Evolutionary conservation across 2,888 invertebrate genomes (phyloP).

Genomic region (Lepeophtheirus nordmannii): DNA sequence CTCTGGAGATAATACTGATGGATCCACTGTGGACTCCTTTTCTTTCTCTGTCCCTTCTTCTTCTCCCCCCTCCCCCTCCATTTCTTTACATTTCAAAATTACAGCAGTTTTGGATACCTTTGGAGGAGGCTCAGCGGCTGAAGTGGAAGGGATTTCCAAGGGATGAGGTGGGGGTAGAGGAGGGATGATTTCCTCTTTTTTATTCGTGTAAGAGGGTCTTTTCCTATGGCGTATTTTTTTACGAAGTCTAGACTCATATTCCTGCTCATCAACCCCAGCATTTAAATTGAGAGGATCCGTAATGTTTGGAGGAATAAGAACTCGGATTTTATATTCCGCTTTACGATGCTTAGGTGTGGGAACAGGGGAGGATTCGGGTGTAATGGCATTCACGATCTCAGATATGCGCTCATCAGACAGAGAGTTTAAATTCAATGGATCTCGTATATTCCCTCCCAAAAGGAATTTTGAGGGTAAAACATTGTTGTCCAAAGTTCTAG

Average conservation of each 20-base stretch:
- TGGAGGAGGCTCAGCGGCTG: neutral
- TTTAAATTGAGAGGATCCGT: slow-evolving; percentile 72
- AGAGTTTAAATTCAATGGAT: slow-evolving; percentile 83
- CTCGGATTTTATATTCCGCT: slow-evolving; percentile 52
- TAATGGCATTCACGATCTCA: slow-evolving; percentile 24
- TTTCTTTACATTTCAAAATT: slow-evolving; percentile 26
- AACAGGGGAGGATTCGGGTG: slow-evolving; percentile 73
- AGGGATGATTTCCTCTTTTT: too few species aligned
- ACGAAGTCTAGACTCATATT: slow-evolving; percentile 11
- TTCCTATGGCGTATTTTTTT: slow-evolving; percentile 20
- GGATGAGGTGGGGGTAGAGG: too few species aligned
- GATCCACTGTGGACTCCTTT: slow-evolving; percentile 18
- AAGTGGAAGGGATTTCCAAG: neutral
- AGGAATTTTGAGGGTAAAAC: slow-evolving; percentile 83
- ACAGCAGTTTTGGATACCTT: neutral
- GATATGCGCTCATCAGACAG: slow-evolving; percentile 42
- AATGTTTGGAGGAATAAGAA: slow-evolving; percentile 79
- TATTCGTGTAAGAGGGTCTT: neutral
- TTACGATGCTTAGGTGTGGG: slow-evolving; percentile 64
- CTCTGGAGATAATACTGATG: neutral
- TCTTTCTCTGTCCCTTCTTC: slow-evolving; percentile 37
- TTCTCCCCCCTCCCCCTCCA: slow-evolving; percentile 25
- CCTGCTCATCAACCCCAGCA: slow-evolving; percentile 32
- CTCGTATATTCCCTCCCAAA: slow-evolving; percentile 83
- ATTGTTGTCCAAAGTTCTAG: slow-evolving; percentile 5